phyloP scores from a whole-genome alignment of 2,888 invertebrate genomes.

The Hyles lineata region DNA sequence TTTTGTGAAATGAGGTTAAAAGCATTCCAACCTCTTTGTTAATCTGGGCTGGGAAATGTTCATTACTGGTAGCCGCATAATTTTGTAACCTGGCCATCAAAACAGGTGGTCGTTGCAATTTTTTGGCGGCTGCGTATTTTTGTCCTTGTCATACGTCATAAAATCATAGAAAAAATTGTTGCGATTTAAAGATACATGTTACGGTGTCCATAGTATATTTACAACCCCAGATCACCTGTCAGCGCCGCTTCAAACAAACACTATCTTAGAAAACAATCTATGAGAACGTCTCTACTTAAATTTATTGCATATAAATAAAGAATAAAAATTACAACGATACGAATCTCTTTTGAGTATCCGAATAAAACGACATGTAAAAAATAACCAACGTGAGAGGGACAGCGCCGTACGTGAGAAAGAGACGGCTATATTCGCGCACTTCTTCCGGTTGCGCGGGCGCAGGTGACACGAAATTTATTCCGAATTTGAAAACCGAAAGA shows the following conservation, averaged over 20 bases:
- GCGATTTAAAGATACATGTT: neutral
- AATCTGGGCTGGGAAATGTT: neutral
- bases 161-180: neutral
- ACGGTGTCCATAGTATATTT: slow-evolving; percentile 2
- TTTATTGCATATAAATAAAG: slow-evolving; percentile 81
- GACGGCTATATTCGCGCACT: slow-evolving; percentile 53
- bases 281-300: slow-evolving; percentile 67
- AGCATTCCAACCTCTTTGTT: neutral
- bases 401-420: slow-evolving; percentile 51
- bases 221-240: slow-evolving; percentile 68
- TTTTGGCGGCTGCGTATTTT: too few species aligned
- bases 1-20: neutral
- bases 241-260: slow-evolving; percentile 54
- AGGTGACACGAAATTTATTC: slow-evolving; percentile 85
- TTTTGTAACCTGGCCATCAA: too few species aligned
- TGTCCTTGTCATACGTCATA: neutral
- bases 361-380: slow-evolving; percentile 76
- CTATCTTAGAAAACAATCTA: slow-evolving; percentile 71
- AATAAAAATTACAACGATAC: slow-evolving; percentile 78
- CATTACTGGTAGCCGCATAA: too few species aligned
- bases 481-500: slow-evolving; percentile 83
- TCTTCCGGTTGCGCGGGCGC: slow-evolving; percentile 81
- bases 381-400: slow-evolving; percentile 50
- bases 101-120: too few species aligned
- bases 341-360: slow-evolving; percentile 66